These are phyloP conservation scores for Ibidorhyncha struthersii DNA, from an alignment of 2,113 vertebrate species.

Conservation along the genomic window DNA sequence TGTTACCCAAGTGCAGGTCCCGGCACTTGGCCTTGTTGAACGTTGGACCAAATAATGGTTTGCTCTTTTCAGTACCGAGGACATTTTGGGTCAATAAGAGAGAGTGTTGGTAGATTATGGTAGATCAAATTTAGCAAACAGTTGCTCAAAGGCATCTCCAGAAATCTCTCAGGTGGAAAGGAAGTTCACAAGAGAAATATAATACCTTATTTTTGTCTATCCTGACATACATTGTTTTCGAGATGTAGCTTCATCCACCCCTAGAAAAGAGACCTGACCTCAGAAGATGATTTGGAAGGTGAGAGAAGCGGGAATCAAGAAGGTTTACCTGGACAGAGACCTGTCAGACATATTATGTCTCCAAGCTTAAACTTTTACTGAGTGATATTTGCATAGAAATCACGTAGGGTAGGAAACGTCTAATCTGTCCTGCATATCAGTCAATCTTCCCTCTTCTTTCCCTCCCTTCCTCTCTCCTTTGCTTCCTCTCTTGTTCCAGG, in stretches of 20 bases:
- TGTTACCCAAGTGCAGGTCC: too few species aligned
- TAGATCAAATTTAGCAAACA: neutral
- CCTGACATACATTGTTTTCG: neutral
- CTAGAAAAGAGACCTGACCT: neutral
- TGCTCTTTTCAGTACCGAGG: neutral
- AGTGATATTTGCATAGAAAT: neutral
- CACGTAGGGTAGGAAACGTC: neutral
- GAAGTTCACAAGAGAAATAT: neutral
- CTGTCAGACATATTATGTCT: rapidly evolving
- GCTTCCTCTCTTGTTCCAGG: neutral
- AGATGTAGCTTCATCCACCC: neutral
- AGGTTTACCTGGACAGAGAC: neutral
- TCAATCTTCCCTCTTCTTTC: neutral
- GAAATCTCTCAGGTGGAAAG: neutral
- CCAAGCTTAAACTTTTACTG: neutral
- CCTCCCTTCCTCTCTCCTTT: neutral
- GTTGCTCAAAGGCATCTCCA: neutral
- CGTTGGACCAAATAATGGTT: neutral
- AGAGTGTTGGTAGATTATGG: neutral
- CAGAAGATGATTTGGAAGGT: neutral
- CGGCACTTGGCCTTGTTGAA: too few species aligned
- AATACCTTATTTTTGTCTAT: neutral
- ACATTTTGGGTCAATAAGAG: neutral
- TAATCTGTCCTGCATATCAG: neutral
- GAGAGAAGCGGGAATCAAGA: neutral